Evolutionary conservation across 2,888 invertebrate species (phyloP).

Genomic region (Eilema sororculum): DNA sequence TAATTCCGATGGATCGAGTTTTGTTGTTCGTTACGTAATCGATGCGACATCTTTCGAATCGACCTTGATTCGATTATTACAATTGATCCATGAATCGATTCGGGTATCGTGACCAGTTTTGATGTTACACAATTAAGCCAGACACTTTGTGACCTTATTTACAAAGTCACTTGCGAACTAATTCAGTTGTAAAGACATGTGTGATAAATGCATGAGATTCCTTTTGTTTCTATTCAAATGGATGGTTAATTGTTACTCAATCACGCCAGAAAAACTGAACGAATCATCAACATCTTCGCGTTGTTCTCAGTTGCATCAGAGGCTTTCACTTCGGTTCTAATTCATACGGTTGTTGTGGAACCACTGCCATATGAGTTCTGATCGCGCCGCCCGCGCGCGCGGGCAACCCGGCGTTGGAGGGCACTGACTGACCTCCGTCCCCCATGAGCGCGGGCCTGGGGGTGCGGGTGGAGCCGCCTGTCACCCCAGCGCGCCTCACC

Average conservation of each 20-base stretch:
- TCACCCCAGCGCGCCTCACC: too few species aligned
- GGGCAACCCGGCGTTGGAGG: too few species aligned
- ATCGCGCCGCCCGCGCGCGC: too few species aligned
- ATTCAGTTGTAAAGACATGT: background rate
- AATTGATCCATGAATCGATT: conserved; percentile 22
- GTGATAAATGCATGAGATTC: background rate
- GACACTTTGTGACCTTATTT: conserved; percentile 20
- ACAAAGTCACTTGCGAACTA: conserved; percentile 21
- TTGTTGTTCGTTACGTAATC: conserved; percentile 24
- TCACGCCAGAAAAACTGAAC: background rate
- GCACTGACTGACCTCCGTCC: too few species aligned
- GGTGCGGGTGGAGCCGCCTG: too few species aligned
- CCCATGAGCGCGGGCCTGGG: too few species aligned
- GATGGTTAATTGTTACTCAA: background rate
- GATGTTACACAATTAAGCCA: conserved; percentile 25
- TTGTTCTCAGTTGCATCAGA: too few species aligned
- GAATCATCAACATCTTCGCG: too few species aligned
- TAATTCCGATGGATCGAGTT: background rate
- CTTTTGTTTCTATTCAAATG: conserved; percentile 6
- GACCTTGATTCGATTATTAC: conserved; percentile 35
- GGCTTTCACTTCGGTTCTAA: too few species aligned
- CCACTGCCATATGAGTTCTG: too few species aligned
- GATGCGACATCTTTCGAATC: conserved; percentile 25
- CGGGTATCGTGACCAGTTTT: conserved; percentile 23
- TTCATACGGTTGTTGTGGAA: too few species aligned